These are phyloP conservation scores for Callorhinus ursinus DNA, from an alignment of 2,113 vertebrate species.

Conservation along the genomic window DNA sequence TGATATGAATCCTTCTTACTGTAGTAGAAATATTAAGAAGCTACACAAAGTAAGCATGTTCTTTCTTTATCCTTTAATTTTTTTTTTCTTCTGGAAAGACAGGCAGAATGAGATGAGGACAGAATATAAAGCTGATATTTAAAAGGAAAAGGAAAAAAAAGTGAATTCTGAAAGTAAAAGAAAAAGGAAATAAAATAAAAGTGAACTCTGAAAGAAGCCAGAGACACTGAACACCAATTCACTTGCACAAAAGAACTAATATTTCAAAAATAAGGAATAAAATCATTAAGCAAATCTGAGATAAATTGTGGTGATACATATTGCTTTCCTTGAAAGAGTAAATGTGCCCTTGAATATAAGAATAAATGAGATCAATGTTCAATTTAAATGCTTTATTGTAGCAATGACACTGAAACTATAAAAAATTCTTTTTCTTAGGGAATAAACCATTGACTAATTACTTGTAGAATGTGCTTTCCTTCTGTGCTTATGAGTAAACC, in stretches of 20 bases:
- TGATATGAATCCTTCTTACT: neutral
- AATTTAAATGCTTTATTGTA: neutral
- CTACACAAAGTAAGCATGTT: neutral
- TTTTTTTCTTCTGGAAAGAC: neutral
- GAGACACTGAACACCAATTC: neutral
- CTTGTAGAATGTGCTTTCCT: neutral
- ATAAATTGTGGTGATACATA: neutral
- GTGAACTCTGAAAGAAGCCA: rapidly evolving
- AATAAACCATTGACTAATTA: neutral
- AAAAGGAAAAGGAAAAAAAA: neutral
- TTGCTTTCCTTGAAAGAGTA: neutral
- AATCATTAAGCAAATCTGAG: neutral
- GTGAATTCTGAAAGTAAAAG: neutral
- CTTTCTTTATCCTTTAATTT: neutral
- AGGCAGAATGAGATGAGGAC: rapidly evolving
- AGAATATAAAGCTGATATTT: neutral
- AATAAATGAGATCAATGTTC: neutral
- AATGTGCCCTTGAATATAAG: neutral
- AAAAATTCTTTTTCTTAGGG: neutral
- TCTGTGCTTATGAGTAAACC: neutral
- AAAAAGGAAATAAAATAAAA: neutral
- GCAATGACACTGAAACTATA: neutral
- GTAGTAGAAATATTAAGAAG: conserved; percentile 18
- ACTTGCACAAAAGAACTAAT: neutral
- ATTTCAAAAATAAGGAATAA: neutral